Percentiles rank a stretch among this genome's conserved stretches.
These are phyloP conservation scores for Epinotia ramella DNA, from an alignment of 2,888 invertebrate species.

Conservation along the genomic window DNA sequence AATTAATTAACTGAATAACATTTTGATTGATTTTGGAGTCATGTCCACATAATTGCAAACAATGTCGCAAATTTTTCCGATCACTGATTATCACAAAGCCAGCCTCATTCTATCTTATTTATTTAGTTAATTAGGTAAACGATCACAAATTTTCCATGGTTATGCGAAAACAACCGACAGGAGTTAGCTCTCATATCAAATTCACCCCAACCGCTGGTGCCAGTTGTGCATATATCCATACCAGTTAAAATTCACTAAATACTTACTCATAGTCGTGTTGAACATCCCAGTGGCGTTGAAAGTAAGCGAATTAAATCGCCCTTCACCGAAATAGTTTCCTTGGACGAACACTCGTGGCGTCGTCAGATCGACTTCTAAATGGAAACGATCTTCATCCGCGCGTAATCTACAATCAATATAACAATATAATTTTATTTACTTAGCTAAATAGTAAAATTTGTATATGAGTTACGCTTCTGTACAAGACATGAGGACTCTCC, in stretches of 20 bases:
- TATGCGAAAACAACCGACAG: too few species aligned
- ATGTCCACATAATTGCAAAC: too few species aligned
- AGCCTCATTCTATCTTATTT: too few species aligned
- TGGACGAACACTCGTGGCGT: constrained; percentile 83
- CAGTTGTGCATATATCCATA: background rate
- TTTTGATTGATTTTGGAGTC: too few species aligned
- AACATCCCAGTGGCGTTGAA: constrained; percentile 86
- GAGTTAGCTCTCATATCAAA: too few species aligned
- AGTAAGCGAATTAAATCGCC: constrained; percentile 85
- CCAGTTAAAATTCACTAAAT: background rate
- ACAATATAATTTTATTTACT: background rate
- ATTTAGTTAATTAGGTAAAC: too few species aligned
- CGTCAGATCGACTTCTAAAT: constrained; percentile 85
- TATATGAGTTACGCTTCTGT: background rate
- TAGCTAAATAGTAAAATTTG: background rate
- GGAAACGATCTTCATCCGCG: constrained; percentile 84
- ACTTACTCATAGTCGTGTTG: constrained; percentile 86
- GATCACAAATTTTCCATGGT: too few species aligned
- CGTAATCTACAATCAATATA: constrained; percentile 66
- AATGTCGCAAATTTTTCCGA: too few species aligned
- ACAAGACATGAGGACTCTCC: too few species aligned
- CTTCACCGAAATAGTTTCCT: constrained; percentile 87
- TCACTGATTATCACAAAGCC: too few species aligned
- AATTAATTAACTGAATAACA: too few species aligned
- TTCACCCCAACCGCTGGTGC: too few species aligned